Evolutionary conservation across 2,888 invertebrate species (phyloP).

Genomic region (Pandemis heparana): DNA sequence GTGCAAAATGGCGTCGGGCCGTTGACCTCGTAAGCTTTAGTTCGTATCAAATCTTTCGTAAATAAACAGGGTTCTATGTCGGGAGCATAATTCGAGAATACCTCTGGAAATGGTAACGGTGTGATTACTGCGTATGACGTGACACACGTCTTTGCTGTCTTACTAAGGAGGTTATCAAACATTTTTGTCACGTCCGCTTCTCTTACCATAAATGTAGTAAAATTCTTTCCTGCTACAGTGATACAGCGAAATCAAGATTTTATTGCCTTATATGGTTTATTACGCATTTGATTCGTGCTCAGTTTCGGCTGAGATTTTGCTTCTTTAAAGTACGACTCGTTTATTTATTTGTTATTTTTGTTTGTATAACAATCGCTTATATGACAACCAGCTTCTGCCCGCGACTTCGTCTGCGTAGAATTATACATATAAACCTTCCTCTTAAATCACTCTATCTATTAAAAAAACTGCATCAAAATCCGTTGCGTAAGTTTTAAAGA

Average conservation of each 20-base stretch:
- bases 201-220: background rate
- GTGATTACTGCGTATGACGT: background rate
- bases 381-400: no score
- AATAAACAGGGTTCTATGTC: background rate
- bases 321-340: no score
- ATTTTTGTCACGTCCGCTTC: slow-evolving; percentile 1
- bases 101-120: background rate
- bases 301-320: no score
- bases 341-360: no score
- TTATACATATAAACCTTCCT: no score
- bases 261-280: background rate
- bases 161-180: background rate
- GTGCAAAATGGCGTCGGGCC: slow-evolving; percentile 2
- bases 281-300: no score
- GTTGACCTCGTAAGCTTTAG: background rate
- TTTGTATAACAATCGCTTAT: no score
- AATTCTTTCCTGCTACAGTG: background rate
- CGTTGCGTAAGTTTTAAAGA: no score
- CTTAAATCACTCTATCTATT: no score
- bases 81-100: background rate
- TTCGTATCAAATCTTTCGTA: background rate
- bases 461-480: no score
- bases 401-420: no score
- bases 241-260: background rate
- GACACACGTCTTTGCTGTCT: background rate